Evolutionary conservation across 2,888 invertebrate species (phyloP).

Genomic region (Mantis religiosa): DNA sequence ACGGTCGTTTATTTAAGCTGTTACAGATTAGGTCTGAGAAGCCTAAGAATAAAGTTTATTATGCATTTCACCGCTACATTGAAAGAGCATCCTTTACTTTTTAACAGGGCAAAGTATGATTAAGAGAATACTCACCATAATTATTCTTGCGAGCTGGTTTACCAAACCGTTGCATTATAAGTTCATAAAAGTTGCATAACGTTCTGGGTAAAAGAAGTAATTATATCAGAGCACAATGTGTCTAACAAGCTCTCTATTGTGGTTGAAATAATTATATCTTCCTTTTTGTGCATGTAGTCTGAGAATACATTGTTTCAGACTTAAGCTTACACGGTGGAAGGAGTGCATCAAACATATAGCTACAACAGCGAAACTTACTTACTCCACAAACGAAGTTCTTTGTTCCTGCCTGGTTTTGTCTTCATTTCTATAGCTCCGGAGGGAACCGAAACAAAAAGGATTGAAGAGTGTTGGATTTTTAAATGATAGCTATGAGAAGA

Average conservation of each 20-base stretch:
- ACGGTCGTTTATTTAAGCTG: no score
- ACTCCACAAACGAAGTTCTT: neutral
- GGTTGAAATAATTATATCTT: neutral
- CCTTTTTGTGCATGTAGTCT: neutral
- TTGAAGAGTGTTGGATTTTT: neutral
- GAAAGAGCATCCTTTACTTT: no score
- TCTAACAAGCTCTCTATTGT: neutral
- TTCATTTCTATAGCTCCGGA: neutral
- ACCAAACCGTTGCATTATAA: no score
- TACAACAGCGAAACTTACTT: neutral
- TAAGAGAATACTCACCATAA: no score
- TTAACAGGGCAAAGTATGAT: no score
- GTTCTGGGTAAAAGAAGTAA: no score
- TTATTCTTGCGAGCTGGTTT: no score
- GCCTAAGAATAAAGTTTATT: no score
- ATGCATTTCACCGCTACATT: no score
- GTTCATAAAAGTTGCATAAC: no score
- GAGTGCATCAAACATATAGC: no score
- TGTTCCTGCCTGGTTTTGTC: neutral
- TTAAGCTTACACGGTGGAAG: neutral
- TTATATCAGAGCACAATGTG: neutral
- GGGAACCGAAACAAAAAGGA: neutral
- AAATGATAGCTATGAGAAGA: neutral
- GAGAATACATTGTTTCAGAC: neutral
- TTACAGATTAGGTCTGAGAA: no score